These are phyloP conservation scores for Corythornis madagascariensis DNA, from an alignment of 2,113 vertebrate genomes.

Conservation along the genomic window DNA sequence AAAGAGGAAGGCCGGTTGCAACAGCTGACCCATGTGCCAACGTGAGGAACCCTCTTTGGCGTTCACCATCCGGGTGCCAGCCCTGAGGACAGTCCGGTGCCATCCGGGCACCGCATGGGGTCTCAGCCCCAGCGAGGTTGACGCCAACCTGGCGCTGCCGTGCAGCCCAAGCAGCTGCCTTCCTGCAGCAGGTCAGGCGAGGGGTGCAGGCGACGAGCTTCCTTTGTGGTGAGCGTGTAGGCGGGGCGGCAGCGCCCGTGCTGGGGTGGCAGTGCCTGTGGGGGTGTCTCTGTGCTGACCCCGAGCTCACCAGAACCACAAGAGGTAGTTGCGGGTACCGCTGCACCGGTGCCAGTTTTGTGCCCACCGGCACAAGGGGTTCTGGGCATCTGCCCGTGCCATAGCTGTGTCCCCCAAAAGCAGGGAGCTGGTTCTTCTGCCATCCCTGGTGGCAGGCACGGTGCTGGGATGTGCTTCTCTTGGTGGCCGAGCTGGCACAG, in stretches of 20 bases:
- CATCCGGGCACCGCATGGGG: accelerated
- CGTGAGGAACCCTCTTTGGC: accelerated
- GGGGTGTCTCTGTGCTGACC: not conserved
- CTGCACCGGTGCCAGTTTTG: accelerated
- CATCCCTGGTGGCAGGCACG: not conserved
- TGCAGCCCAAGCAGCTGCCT: not conserved
- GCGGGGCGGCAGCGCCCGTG: not conserved
- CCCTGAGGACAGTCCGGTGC: accelerated
- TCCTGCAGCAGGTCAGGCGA: not conserved
- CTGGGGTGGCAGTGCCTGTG: not conserved
- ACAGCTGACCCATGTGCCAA: accelerated
- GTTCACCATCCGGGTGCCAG: not conserved
- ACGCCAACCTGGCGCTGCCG: accelerated
- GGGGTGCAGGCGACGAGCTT: slow-evolving; percentile 3
- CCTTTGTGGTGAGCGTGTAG: slow-evolving; percentile 28
- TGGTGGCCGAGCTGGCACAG: not conserved
- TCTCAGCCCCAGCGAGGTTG: accelerated
- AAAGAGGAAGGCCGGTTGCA: not conserved
- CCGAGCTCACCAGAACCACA: not conserved
- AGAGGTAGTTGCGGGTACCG: not conserved
- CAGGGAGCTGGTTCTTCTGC: not conserved
- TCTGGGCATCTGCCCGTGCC: accelerated
- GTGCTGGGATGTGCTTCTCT: not conserved
- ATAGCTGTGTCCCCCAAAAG: accelerated
- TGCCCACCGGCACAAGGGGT: accelerated